A percentile compares a stretch with the other conserved stretches of the same genome.
These are phyloP conservation scores for Anomalospiza imberbis DNA, from an alignment of 2,797 vertebrate genomes.

Conservation along the genomic window DNA sequence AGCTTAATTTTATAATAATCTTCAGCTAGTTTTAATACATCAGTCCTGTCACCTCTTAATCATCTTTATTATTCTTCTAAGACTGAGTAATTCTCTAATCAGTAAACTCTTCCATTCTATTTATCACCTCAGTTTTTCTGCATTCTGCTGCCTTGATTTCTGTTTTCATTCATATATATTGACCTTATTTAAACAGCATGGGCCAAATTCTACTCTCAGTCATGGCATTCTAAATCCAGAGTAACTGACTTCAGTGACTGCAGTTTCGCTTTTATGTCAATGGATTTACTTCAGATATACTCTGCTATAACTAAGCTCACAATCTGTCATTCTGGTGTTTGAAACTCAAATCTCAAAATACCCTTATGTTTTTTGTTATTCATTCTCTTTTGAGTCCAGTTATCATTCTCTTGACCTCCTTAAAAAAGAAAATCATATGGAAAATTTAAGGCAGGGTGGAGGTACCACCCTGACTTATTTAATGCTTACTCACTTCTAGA, in stretches of 20 bases:
- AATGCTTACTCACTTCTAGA: neutral
- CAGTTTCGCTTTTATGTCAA: neutral
- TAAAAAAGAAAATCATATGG: neutral
- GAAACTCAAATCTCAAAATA: neutral
- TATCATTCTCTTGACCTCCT: neutral
- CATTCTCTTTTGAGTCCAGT: neutral
- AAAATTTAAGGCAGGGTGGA: neutral
- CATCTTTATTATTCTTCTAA: constrained; percentile 49
- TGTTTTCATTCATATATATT: neutral
- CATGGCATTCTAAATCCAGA: neutral
- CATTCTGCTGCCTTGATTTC: neutral
- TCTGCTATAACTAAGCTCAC: neutral
- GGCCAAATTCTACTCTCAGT: neutral
- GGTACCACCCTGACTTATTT: neutral
- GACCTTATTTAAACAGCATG: neutral
- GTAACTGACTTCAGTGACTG: neutral
- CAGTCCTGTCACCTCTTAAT: constrained; percentile 34
- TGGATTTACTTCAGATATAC: neutral
- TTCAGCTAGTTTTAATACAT: constrained; percentile 30
- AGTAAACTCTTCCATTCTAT: constrained; percentile 19
- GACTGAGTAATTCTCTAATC: neutral
- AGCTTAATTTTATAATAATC: constrained; percentile 59
- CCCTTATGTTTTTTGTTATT: neutral
- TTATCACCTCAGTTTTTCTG: neutral
- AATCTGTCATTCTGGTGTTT: neutral